phyloP scores from a whole-genome alignment of 2,113 vertebrate species.

The Microcebus griseorufus region DNA sequence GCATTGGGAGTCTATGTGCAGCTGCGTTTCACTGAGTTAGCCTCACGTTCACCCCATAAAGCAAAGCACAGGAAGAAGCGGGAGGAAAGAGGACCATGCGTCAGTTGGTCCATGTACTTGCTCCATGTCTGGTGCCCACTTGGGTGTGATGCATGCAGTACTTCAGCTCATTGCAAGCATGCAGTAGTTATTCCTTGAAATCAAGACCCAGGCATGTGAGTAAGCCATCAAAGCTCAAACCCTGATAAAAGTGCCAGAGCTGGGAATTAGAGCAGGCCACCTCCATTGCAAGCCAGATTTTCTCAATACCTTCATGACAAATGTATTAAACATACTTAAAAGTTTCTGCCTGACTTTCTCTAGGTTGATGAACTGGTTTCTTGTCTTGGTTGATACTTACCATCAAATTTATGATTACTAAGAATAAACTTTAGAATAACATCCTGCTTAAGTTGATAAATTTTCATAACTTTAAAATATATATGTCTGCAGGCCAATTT shows the following conservation, averaged over 20 bases:
- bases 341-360: background rate
- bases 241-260: background rate
- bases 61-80: background rate
- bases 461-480: background rate
- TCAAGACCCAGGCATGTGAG: background rate
- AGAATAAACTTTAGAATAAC: background rate
- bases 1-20: background rate
- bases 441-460: background rate
- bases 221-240: background rate
- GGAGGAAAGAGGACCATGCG: background rate
- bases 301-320: background rate
- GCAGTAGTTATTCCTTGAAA: background rate
- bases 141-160: background rate
- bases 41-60: background rate
- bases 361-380: background rate
- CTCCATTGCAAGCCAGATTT: background rate
- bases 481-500: background rate
- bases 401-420: background rate
- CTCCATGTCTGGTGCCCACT: background rate
- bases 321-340: background rate
- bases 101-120: background rate
- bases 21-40: background rate
- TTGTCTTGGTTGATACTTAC: background rate
- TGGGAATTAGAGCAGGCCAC: background rate
- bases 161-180: background rate